Evolutionary conservation across 2,888 invertebrate species (phyloP).

Genomic region (Biston betularia): DNA sequence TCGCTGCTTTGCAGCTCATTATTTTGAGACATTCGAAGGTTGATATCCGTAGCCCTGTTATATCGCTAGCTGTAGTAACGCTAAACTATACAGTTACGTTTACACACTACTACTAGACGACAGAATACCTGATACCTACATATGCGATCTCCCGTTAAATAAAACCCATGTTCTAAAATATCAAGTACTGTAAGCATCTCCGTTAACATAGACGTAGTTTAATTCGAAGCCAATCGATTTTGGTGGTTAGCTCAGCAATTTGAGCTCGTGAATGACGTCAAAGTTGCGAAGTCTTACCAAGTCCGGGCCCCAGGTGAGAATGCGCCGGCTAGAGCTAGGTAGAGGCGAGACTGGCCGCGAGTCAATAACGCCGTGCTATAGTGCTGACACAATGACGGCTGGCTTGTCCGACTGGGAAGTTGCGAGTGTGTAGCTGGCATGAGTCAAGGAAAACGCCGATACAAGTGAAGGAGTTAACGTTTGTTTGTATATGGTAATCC

Average conservation of each 20-base stretch:
- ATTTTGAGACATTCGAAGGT: too few relatives aligned
- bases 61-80: too few relatives aligned
- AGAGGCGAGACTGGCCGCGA: conserved; percentile 81
- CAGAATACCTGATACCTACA: too few relatives aligned
- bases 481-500: not conserved
- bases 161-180: too few relatives aligned
- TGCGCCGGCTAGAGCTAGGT: conserved; percentile 85
- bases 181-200: conserved; percentile 14
- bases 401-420: conserved; percentile 41
- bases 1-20: too few relatives aligned
- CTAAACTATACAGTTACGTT: too few relatives aligned
- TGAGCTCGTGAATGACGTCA: conserved; percentile 69
- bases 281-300: conserved; percentile 84
- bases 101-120: too few relatives aligned
- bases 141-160: too few relatives aligned
- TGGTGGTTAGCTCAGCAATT: conserved; percentile 70
- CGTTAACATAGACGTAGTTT: conserved; percentile 46
- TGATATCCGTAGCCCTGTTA: too few relatives aligned
- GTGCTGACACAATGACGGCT: conserved; percentile 49
- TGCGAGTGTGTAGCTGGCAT: conserved; percentile 36
- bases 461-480: conserved; percentile 3
- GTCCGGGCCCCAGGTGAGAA: conserved; percentile 83
- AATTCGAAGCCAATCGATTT: conserved; percentile 69
- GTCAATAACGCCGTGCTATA: conserved; percentile 74
- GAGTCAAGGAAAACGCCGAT: conserved; percentile 15